These are phyloP conservation scores for Serripes groenlandicus DNA, from an alignment of 2,888 invertebrate species.

Conservation along the genomic window DNA sequence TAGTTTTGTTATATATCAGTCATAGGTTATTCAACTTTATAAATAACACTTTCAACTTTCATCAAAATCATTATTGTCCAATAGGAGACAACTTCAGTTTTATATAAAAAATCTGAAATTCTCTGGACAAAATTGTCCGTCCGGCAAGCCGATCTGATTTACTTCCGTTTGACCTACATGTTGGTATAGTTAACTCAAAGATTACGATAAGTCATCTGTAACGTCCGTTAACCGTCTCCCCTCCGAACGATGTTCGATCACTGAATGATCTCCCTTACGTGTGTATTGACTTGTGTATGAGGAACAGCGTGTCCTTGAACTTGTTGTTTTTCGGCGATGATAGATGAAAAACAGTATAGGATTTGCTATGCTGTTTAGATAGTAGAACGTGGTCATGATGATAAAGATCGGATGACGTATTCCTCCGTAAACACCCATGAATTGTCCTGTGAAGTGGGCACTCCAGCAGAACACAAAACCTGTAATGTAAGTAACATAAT, in stretches of 20 bases:
- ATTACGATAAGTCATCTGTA: neutral
- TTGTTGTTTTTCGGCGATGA: neutral
- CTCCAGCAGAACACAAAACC: neutral
- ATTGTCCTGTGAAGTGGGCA: neutral
- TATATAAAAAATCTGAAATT: too few relatives aligned
- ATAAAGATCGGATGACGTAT: neutral
- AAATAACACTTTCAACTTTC: too few relatives aligned
- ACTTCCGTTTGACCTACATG: too few relatives aligned
- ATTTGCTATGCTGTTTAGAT: neutral
- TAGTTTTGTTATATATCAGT: too few relatives aligned
- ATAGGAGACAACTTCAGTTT: too few relatives aligned
- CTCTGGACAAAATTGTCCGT: too few relatives aligned
- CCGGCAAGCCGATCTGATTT: too few relatives aligned
- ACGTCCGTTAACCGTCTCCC: neutral
- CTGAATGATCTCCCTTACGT: neutral
- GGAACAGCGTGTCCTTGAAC: neutral
- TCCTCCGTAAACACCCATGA: neutral
- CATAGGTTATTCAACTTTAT: too few relatives aligned
- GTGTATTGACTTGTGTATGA: neutral
- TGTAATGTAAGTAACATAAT: neutral
- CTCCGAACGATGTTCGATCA: neutral
- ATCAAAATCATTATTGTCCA: too few relatives aligned
- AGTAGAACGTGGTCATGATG: neutral
- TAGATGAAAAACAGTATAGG: neutral
- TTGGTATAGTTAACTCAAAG: too few relatives aligned